Conservation (phyloP, 2,113 vertebrate species). For the Urocitellus parryii region DNA sequence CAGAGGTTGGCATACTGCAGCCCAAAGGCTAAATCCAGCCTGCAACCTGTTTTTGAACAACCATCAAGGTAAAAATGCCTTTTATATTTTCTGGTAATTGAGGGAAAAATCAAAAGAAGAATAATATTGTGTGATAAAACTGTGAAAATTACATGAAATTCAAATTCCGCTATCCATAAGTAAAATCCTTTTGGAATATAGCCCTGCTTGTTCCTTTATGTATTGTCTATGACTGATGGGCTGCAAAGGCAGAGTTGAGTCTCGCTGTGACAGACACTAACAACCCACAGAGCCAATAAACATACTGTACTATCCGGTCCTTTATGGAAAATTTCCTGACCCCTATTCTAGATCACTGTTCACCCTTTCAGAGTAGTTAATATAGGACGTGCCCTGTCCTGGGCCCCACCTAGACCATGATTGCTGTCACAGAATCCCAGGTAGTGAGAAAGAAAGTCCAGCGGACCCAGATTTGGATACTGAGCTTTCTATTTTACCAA, state of each 20-base stretch:
- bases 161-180: slow-evolving; percentile 17
- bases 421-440: background rate
- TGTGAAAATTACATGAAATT: slow-evolving; percentile 1
- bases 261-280: background rate
- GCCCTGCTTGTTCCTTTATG: background rate
- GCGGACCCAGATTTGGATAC: background rate
- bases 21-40: background rate
- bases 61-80: background rate
- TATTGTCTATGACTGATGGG: background rate
- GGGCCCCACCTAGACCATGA: no score
- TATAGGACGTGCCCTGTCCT: background rate
- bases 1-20: background rate
- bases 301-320: background rate
- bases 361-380: background rate
- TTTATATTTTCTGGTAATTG: slow-evolving; percentile 11
- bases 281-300: background rate
- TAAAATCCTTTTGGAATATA: background rate
- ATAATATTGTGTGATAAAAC: background rate
- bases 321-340: slow-evolving; percentile 10
- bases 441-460: background rate
- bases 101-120: background rate
- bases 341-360: background rate
- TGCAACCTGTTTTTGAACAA: background rate
- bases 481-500: background rate
- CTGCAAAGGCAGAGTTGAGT: background rate